Evolutionary conservation across 2,113 vertebrate genomes (phyloP), one percentile per base, ranked within the genome.

Genomic region (Nothobranchius furzeri): DNA sequence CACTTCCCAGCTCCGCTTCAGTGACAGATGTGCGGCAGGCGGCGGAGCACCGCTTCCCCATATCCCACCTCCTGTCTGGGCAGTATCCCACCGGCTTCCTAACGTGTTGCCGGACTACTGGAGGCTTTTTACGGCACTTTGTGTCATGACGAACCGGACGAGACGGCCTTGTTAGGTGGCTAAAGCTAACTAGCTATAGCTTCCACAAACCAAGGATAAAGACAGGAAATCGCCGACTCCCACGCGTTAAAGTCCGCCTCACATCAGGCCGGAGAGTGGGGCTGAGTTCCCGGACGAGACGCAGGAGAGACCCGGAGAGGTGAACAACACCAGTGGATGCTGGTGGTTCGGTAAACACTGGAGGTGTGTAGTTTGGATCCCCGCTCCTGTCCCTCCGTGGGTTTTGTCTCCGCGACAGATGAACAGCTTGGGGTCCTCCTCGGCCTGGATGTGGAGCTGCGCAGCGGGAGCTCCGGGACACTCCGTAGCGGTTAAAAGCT

Each of bases 11-110:
- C 71, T 42, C 81, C 78, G 82, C 53, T 68, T 79, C 35, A 73
- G 81, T 61, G 80, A 88, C 90, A 85, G 86, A 84, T 81, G 86
- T 81, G 78, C 75, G 63, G 76, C 82, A 67, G 85, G 70, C 61
- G 85, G 68, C 57, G 35, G 75, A 59, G 73, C 55, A 66, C 42
- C 15, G 79, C 78, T 70, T 64, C 89, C 81, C 92, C 92, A 93
- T 91, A 82, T 78, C 89, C 86, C 49, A 30, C 30, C 30, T 15
- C 7, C 64, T 10, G 48, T 5, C 79, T 50, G 9, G 48, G 13
- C n/a, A 61, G 48, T 0, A 2, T 30, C 49, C 30, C 30, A 30
- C 30, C 30, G 30, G 13, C 35, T 24, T 1, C 2, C 35, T 13
- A 24, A 3, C 40, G 58, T 48, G 58, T 37, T 7, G 1, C 6